These are phyloP conservation scores for Plagodis pulveraria DNA, from an alignment of 2,888 invertebrate species.

Conservation along the genomic window DNA sequence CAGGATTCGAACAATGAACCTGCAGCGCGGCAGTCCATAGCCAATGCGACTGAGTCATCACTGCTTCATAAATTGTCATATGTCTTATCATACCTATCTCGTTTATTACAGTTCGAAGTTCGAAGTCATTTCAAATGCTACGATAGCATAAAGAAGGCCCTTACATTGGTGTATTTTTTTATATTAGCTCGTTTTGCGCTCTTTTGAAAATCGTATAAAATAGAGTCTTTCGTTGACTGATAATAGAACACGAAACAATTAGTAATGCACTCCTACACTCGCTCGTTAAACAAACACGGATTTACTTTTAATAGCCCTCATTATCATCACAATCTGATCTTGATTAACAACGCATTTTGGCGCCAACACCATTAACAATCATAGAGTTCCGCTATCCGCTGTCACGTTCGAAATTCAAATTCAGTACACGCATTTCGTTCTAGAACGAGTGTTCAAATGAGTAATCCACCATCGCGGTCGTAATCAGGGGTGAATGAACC, in stretches of 20 bases:
- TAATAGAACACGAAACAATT: neutral
- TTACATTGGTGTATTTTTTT: too few species aligned
- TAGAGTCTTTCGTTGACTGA: too few species aligned
- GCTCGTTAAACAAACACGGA: constrained; percentile 9
- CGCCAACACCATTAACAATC: constrained; percentile 12
- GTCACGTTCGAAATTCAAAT: constrained; percentile 50
- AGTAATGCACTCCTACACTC: constrained; percentile 9
- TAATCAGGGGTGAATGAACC: constrained; percentile 63
- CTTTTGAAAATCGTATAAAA: too few species aligned
- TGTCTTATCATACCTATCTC: too few species aligned
- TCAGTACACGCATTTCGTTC: constrained; percentile 56
- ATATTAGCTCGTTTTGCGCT: too few species aligned
- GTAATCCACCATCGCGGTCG: constrained; percentile 62
- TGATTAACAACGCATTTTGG: constrained; percentile 24
- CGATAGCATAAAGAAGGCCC: too few species aligned
- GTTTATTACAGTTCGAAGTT: too few species aligned
- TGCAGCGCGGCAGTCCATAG: too few species aligned
- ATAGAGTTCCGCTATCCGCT: constrained; percentile 43
- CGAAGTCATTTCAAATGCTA: too few species aligned
- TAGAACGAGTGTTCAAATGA: constrained; percentile 50
- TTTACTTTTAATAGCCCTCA: constrained; percentile 22
- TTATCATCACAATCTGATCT: constrained; percentile 3
- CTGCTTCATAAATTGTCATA: too few species aligned
- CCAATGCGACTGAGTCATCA: too few species aligned
- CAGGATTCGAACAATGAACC: too few species aligned